Conservation (phyloP, 2,888 invertebrate genomes). For the Timandra comae region DNA sequence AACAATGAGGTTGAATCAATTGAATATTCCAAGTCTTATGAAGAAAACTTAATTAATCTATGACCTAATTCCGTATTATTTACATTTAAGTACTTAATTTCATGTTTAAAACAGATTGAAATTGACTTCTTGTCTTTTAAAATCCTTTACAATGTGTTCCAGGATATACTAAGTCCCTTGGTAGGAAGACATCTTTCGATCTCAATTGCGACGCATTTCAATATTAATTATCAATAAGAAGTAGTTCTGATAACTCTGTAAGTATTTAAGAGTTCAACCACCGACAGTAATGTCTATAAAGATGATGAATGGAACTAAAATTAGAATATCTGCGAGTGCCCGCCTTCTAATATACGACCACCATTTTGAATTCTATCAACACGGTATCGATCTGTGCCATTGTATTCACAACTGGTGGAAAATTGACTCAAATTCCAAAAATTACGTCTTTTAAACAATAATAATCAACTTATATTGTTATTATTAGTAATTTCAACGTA, state of each 20-base stretch:
- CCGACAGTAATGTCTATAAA: constrained; percentile 9
- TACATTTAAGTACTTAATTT: no score
- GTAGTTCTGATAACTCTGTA: not conserved
- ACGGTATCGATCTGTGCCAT: constrained; percentile 45
- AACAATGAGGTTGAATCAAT: no score
- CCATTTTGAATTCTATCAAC: constrained; percentile 57
- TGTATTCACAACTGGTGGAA: constrained; percentile 7
- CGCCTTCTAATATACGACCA: constrained; percentile 36
- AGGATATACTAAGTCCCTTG: no score
- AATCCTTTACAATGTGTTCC: no score
- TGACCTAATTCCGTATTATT: no score
- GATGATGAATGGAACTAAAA: constrained; percentile 32
- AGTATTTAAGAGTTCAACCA: constrained; percentile 5
- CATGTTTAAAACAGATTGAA: no score
- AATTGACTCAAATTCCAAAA: constrained; percentile 1
- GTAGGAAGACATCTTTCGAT: no score
- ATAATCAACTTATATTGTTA: not conserved
- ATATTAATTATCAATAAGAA: no score
- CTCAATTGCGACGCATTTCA: no score
- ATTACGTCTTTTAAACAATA: not conserved
- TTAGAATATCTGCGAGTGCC: constrained; percentile 31
- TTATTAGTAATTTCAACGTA: constrained; percentile 17
- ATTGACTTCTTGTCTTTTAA: no score
- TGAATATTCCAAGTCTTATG: no score
- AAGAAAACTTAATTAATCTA: no score